A percentile compares a stretch with the other conserved stretches of the same genome.
These are phyloP conservation scores for Petaurus breviceps DNA, from an alignment of 2,113 vertebrate species.

Conservation along the genomic window DNA sequence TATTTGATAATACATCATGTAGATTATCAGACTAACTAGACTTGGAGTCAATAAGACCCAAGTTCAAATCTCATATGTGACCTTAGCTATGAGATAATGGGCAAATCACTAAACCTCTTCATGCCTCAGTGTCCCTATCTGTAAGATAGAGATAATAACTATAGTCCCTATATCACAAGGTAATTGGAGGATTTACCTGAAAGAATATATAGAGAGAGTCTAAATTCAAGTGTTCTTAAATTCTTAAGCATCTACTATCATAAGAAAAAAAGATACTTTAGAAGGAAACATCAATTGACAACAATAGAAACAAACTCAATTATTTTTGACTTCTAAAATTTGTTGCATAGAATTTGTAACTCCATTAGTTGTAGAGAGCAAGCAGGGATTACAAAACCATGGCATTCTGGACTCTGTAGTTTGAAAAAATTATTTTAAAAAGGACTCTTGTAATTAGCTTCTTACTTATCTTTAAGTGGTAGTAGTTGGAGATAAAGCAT, in stretches of 20 bases:
- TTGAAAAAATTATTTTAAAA: neutral
- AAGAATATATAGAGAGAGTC: neutral
- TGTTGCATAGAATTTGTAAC: neutral
- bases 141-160: neutral
- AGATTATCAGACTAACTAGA: neutral
- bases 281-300: neutral
- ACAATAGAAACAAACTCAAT: neutral
- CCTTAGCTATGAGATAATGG: neutral
- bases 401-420: neutral
- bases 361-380: neutral
- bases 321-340: neutral
- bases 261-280: neutral
- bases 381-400: neutral
- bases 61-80: neutral
- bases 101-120: neutral
- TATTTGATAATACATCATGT: neutral
- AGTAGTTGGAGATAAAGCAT: neutral
- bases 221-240: neutral
- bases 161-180: neutral
- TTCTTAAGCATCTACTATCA: neutral
- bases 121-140: neutral
- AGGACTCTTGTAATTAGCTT: conserved; percentile 1
- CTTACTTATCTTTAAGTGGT: neutral
- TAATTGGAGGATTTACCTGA: neutral
- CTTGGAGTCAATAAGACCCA: neutral